Conservation (phyloP, 2,797 vertebrate species). For the Peromyscus melanophrys region DNA sequence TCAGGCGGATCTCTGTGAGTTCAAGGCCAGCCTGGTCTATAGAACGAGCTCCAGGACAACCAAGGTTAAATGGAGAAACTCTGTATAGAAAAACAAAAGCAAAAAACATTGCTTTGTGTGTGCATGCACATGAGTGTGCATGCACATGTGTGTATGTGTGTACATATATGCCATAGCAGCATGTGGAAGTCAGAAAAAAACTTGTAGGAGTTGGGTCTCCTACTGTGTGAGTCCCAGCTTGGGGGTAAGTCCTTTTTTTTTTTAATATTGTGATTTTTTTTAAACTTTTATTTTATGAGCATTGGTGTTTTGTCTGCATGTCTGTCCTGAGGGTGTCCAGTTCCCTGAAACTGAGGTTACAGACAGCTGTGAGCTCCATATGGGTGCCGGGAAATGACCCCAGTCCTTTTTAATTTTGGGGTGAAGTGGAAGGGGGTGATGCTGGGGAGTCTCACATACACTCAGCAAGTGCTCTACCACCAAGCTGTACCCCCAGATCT, state of each 20-base stretch:
- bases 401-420: not conserved
- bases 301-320: not conserved
- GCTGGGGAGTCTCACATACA: not conserved
- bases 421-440: not conserved
- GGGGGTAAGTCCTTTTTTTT: not conserved
- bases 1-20: not conserved
- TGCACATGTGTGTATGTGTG: not conserved
- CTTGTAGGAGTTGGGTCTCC: not conserved
- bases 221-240: not conserved
- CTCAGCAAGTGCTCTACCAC: not conserved
- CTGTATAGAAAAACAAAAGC: not conserved
- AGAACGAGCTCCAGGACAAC: not conserved
- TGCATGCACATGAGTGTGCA: not conserved
- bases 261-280: no score
- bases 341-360: not conserved
- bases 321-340: not conserved
- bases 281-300: not conserved
- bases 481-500: not conserved
- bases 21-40: not conserved
- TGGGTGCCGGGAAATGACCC: not conserved
- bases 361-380: not conserved
- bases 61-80: not conserved
- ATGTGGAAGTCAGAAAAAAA: no score
- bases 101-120: not conserved
- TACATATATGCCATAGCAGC: not conserved